Evolutionary conservation across 2,888 invertebrate species (phyloP).

Genomic region (Lasioglossum marginatum): DNA sequence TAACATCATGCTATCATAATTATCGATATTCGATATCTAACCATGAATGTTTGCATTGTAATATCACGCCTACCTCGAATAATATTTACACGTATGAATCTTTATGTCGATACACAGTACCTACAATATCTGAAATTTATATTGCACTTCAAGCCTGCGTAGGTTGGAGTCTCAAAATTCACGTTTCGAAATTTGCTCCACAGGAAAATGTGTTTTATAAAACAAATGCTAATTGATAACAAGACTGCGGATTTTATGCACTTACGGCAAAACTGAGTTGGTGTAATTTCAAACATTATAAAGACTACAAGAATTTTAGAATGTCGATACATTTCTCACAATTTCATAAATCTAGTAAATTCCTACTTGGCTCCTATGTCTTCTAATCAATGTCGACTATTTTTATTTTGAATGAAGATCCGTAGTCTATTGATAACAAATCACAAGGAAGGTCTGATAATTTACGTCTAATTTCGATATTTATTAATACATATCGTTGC

Average conservation of each 20-base stretch:
- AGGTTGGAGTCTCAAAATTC: background rate
- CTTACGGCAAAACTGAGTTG: too few species aligned
- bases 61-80: background rate
- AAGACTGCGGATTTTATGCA: too few species aligned
- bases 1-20: background rate
- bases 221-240: background rate
- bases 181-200: background rate
- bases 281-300: too few species aligned
- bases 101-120: background rate
- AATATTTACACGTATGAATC: constrained; percentile 2
- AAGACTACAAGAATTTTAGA: too few species aligned
- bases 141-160: background rate
- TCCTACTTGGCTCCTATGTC: too few species aligned
- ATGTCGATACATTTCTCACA: too few species aligned
- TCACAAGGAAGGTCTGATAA: background rate
- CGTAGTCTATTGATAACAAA: too few species aligned
- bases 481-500: background rate
- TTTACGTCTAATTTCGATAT: background rate
- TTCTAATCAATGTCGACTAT: too few species aligned
- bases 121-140: background rate
- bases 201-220: background rate
- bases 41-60: background rate
- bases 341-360: too few species aligned
- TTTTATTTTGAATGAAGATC: too few species aligned
- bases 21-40: constrained; percentile 2